Evolutionary conservation across 2,797 vertebrate species (phyloP).

Genomic region (Anguilla anguilla): DNA sequence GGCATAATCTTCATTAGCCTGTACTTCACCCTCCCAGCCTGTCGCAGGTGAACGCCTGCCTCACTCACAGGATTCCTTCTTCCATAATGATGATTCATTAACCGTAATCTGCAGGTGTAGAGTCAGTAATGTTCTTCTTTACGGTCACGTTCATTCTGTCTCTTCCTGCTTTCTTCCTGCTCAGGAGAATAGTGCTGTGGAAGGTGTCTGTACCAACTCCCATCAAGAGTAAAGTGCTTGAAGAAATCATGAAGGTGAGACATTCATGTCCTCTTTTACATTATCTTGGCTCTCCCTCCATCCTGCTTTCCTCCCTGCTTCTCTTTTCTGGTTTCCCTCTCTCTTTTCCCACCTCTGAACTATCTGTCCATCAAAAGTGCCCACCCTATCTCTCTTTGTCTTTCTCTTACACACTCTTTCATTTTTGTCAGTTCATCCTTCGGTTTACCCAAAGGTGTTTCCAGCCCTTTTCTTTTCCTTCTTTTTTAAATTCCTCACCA

Average conservation of each 20-base stretch:
- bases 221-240: constrained; percentile 70
- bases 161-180: constrained; percentile 1
- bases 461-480: background rate
- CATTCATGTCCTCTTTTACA: constrained; percentile 41
- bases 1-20: constrained; percentile 48
- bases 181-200: constrained; percentile 66
- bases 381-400: background rate
- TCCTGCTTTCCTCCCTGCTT: background rate
- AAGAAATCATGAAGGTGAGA: constrained; percentile 64
- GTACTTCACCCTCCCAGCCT: constrained; percentile 59
- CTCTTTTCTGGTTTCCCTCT: background rate
- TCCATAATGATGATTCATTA: background rate
- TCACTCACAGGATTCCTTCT: background rate
- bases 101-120: background rate
- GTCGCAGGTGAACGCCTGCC: constrained; percentile 53
- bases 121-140: background rate
- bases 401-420: background rate
- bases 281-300: background rate
- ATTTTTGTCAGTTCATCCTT: background rate
- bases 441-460: background rate
- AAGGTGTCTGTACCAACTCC: constrained; percentile 72
- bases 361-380: background rate
- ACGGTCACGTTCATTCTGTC: too few species aligned
- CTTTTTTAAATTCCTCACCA: background rate
- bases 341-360: background rate